Evolutionary conservation across 2,113 vertebrate species (phyloP).

Genomic region (Ariopsis seemanni): DNA sequence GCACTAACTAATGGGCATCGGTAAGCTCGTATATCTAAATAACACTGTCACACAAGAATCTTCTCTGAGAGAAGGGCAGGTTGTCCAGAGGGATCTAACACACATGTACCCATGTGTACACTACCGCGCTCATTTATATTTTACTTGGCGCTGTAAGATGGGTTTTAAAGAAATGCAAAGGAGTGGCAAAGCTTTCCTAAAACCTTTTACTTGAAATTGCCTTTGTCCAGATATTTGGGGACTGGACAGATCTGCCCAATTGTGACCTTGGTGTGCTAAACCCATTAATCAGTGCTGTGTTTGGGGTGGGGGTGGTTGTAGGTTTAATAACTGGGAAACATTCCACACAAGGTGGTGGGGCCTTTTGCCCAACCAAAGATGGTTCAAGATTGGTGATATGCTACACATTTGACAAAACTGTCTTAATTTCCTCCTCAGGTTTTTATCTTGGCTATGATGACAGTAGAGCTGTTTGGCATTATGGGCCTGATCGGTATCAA

Average conservation of each 20-base stretch:
- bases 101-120: conserved; percentile 36
- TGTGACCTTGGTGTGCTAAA: conserved; percentile 75
- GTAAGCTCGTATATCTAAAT: conserved; percentile 66
- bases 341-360: conserved; percentile 70
- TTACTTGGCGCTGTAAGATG: conserved; percentile 66
- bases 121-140: conserved; percentile 69
- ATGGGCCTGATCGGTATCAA: conserved; percentile 99
- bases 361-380: conserved; percentile 48
- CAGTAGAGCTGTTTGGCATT: conserved; percentile 96
- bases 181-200: conserved; percentile 71
- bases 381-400: conserved; percentile 21
- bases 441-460: conserved; percentile 94
- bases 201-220: conserved; percentile 71
- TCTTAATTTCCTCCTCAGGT: conserved; percentile 72
- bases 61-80: conserved; percentile 59
- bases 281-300: conserved; percentile 72
- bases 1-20: not conserved
- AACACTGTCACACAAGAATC: conserved; percentile 60
- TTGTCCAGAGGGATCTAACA: conserved; percentile 53
- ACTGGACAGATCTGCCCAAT: conserved; percentile 75
- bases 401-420: not conserved
- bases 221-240: conserved; percentile 61
- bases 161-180: conserved; percentile 72
- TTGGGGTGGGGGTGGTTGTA: conserved; percentile 52
- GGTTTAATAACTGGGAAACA: conserved; percentile 69